A percentile compares a stretch with the other conserved stretches of the same genome.
These are phyloP conservation scores for Pseudomyrmex sp. DNA, from an alignment of 1,140 invertebrate species.

Conservation along the genomic window DNA sequence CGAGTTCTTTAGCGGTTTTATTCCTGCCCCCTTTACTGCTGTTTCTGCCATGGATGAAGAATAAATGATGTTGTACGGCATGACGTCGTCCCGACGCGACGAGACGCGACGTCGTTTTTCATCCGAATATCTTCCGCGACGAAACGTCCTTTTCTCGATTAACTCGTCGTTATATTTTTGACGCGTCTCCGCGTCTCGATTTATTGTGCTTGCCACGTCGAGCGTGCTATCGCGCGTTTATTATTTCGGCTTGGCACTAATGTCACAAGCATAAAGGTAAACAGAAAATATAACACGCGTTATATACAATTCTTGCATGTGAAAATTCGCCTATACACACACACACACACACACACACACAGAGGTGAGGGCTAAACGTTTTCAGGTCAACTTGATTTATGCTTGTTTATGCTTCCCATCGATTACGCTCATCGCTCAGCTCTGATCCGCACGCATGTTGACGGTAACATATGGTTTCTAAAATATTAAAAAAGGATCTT, in stretches of 20 bases:
- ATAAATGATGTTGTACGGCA: slow-evolving; percentile 55
- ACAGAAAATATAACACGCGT: background rate
- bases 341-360: background rate
- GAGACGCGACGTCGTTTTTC: slow-evolving; percentile 41
- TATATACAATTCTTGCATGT: background rate
- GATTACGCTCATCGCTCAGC: slow-evolving; percentile 4
- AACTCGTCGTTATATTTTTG: slow-evolving; percentile 41
- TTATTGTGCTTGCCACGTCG: slow-evolving; percentile 26
- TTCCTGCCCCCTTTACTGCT: slow-evolving; percentile 18
- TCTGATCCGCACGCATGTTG: slow-evolving; percentile 6
- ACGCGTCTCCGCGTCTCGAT: background rate
- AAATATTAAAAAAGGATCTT: slow-evolving; percentile 18
- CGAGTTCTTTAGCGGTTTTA: slow-evolving; percentile 29
- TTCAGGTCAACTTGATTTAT: slow-evolving; percentile 42
- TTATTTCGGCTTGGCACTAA: background rate
- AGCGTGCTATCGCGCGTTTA: background rate
- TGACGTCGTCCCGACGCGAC: slow-evolving; percentile 20
- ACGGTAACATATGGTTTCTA: slow-evolving; percentile 10
- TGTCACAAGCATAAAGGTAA: background rate
- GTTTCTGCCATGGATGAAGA: slow-evolving; percentile 43
- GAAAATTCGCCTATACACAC: background rate
- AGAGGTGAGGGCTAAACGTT: background rate
- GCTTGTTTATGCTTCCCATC: slow-evolving; percentile 26
- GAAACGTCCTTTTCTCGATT: slow-evolving; percentile 42
- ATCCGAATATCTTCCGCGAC: slow-evolving; percentile 32